Conservation (phyloP, 1,140 invertebrate species). For the Sipha flava region DNA sequence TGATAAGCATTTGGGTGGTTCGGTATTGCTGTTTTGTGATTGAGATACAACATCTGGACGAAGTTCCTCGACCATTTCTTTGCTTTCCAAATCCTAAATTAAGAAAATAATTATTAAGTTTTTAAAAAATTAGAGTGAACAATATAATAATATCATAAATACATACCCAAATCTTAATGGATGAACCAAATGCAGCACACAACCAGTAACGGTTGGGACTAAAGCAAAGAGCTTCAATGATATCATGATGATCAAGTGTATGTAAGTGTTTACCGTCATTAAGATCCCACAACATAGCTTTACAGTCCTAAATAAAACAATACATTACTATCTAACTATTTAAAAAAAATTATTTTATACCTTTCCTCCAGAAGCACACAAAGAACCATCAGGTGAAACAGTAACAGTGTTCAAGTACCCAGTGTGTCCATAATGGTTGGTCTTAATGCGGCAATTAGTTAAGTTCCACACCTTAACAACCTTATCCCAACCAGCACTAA, state of each 20-base stretch:
- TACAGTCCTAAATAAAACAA: conserved; percentile 66
- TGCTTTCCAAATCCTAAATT: conserved; percentile 89
- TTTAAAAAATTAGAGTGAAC: conserved; percentile 42
- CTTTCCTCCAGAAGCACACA: conserved; percentile 99
- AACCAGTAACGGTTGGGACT: conserved; percentile 99
- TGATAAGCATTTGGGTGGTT: conserved; percentile 91
- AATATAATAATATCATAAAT: conserved; percentile 47
- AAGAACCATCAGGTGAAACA: conserved; percentile 96
- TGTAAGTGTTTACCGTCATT: conserved; percentile 99
- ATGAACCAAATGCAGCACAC: conserved; percentile 97
- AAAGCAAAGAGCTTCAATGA: conserved; percentile 97
- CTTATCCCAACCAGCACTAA: conserved; percentile 97
- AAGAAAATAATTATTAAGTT: conserved; percentile 8
- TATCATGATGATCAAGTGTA: conserved; percentile 96
- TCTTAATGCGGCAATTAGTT: conserved; percentile 97
- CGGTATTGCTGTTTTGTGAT: conserved; percentile 64
- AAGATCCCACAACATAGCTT: conserved; percentile 99
- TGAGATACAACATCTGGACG: conserved; percentile 77
- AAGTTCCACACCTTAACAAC: conserved; percentile 99
- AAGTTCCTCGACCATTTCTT: conserved; percentile 97
- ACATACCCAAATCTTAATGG: conserved; percentile 93
- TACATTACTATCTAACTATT: not conserved
- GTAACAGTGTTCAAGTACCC: conserved; percentile 98
- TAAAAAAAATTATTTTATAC: conserved; percentile 8
- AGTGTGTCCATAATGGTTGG: conserved; percentile 93